Evolutionary conservation across 2,113 vertebrate genomes (phyloP), one percentile per base, ranked within the genome.

Genomic region (Ptychochromis oligacanthus): DNA sequence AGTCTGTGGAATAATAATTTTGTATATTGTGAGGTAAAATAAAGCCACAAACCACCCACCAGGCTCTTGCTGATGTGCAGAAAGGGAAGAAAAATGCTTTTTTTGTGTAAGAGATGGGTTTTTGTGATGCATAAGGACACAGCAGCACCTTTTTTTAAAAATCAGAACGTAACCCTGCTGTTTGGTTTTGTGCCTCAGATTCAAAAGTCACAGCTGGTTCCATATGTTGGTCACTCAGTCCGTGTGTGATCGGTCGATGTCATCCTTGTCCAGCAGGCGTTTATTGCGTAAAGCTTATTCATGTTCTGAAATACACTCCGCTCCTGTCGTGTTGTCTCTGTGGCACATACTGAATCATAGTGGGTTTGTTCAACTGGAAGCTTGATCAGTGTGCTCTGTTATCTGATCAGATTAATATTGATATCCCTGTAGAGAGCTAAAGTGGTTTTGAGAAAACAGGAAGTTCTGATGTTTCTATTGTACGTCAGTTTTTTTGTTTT

Each of bases 391-490:
- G 65, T 6, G 0, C 65, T 52, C 0, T 5, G 43, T 31, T 54
- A 34, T 72, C 46, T 34, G 46, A 54, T 52, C 67, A 72, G 67
- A 54, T 72, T 17, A 28, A n/a, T 20, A 13, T 52, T n/a, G 67
- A 72, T 34, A 72, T 52, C 26, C 20, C 26, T 14, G 31, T 8
- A 72, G 26, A 72, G 17, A 3, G 2, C 65, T 52, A 20, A 70
- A 6, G 4, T 54, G 67, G 17, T 14, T 72, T 31, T 72, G 65
- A 72, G 26, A 72, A 52, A 72, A 72, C 17, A 72, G 65, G 67
- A 72, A 72, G 67, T 52, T 72, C 46, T 72, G 67, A 46, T 52
- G 10, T 54, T 72, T 72, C 43, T 4, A 31, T 72, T 52, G 20
- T 43, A 18, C 52, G 46, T 46, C 11, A 20, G 24, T 31, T 72